Conservation (phyloP, 2,888 invertebrate genomes). For the Drosophila meridiana region DNA sequence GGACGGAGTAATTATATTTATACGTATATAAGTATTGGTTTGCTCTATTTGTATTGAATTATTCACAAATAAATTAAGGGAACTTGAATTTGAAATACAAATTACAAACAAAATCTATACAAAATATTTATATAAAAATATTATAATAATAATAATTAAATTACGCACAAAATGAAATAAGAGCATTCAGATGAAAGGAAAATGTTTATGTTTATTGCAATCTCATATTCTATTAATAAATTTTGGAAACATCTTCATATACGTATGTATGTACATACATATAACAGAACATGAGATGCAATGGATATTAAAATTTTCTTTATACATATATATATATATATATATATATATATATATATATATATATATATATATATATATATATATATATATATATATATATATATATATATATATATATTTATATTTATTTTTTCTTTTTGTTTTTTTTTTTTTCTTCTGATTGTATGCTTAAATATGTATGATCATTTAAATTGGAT, state of each 20-base stretch:
- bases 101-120: background rate
- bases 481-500: background rate
- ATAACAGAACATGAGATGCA: background rate
- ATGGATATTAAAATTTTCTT: too few relatives aligned
- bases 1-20: slow-evolving; percentile 67
- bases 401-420: background rate
- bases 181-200: background rate
- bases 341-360: background rate
- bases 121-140: slow-evolving; percentile 10
- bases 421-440: background rate
- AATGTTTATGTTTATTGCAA: background rate
- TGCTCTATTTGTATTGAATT: slow-evolving; percentile 28
- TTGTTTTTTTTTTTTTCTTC: background rate
- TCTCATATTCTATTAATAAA: background rate
- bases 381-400: background rate
- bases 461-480: background rate
- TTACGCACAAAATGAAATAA: background rate
- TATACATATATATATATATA: background rate
- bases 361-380: background rate
- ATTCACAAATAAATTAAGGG: slow-evolving; percentile 27
- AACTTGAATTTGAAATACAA: slow-evolving; percentile 4
- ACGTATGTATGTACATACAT: background rate
- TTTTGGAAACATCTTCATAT: background rate
- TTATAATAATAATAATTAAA: background rate
- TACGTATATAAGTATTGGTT: slow-evolving; percentile 15